Evolutionary conservation across 1,140 invertebrate species (phyloP).

Genomic region (Mactra quadrangularis): DNA sequence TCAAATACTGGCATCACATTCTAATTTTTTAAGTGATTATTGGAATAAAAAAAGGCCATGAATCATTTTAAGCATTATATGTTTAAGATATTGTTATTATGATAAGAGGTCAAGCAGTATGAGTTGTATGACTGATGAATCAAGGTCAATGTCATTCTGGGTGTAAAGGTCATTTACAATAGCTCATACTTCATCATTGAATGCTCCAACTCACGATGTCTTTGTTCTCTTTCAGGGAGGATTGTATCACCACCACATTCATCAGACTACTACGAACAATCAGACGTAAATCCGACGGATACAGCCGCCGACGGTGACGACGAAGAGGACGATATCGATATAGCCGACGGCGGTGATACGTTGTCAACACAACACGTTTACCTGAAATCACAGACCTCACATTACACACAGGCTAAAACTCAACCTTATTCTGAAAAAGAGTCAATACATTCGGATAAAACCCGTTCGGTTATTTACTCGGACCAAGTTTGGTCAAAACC

Average conservation of each 20-base stretch:
- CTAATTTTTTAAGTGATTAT: too few species aligned
- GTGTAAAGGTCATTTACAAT: too few species aligned
- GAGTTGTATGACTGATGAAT: too few species aligned
- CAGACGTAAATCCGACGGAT: not conserved
- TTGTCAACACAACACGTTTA: constrained; percentile 22
- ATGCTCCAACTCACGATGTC: too few species aligned
- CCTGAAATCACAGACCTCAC: constrained; percentile 30
- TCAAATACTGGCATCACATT: too few species aligned
- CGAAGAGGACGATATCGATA: not conserved
- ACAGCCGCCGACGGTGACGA: not conserved
- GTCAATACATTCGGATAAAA: not conserved
- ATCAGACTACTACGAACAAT: constrained; percentile 13
- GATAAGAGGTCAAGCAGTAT: too few species aligned
- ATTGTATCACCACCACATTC: constrained; percentile 51
- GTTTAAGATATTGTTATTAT: too few species aligned
- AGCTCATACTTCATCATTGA: too few species aligned
- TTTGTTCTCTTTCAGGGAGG: too few species aligned
- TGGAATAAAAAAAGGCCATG: too few species aligned
- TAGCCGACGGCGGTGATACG: constrained; percentile 4
- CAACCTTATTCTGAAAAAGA: not conserved
- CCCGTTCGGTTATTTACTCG: not conserved
- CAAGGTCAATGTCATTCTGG: too few species aligned
- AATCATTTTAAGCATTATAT: too few species aligned
- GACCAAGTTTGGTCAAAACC: not conserved
- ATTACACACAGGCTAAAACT: not conserved